Conservation (phyloP, 1,140 invertebrate species). For the Amyelois transitella region DNA sequence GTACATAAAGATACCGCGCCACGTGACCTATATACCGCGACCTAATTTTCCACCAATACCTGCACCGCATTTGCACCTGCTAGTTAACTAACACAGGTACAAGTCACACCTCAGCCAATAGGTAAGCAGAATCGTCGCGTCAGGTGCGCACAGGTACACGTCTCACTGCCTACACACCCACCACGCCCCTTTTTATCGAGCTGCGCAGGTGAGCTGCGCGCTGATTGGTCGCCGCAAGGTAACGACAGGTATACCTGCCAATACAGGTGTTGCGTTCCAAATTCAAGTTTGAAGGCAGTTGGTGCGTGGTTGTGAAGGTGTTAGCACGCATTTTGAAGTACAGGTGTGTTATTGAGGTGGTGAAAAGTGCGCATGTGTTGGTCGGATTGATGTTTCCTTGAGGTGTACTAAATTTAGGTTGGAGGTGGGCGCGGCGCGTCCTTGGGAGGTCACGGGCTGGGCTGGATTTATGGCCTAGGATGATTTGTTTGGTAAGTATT, state of each 20-base stretch:
- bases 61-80: slow-evolving; percentile 27
- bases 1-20: slow-evolving; percentile 11
- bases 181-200: slow-evolving; percentile 65
- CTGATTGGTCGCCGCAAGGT: slow-evolving; percentile 56
- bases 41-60: slow-evolving; percentile 43
- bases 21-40: slow-evolving; percentile 30
- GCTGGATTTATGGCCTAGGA: not conserved
- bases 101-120: not conserved
- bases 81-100: not conserved
- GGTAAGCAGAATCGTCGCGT: slow-evolving; percentile 1
- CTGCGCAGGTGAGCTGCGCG: slow-evolving; percentile 69
- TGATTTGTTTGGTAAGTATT: not conserved
- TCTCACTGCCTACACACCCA: slow-evolving; percentile 21
- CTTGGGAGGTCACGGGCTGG: slow-evolving; percentile 13
- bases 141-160: slow-evolving; percentile 53
- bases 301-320: slow-evolving; percentile 11
- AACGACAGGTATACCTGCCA: slow-evolving; percentile 36
- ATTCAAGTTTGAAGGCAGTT: slow-evolving; percentile 8
- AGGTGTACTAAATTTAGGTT: slow-evolving; percentile 65
- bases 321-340: not conserved
- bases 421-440: slow-evolving; percentile 44
- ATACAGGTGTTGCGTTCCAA: slow-evolving; percentile 24
- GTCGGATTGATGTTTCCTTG: slow-evolving; percentile 69
- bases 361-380: slow-evolving; percentile 67
- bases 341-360: slow-evolving; percentile 17